Percentiles rank a stretch among this genome's conserved stretches.
Conservation (phyloP, 1,140 invertebrate species). For the Limonius californicus region DNA sequence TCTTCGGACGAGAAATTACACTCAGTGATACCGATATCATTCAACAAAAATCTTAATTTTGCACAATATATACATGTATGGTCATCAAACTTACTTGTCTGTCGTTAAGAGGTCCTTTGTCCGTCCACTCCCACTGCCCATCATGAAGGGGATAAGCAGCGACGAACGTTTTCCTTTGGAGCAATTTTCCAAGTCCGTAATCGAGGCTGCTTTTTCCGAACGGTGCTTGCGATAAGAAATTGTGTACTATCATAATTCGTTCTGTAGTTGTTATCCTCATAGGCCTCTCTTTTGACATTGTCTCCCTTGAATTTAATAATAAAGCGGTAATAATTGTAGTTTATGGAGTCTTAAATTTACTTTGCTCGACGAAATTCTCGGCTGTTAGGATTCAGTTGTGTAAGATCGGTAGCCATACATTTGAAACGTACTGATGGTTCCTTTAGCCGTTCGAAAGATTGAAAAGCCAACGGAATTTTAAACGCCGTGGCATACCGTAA, state of each 20-base stretch:
- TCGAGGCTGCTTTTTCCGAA: slow-evolving; percentile 36
- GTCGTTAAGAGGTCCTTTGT: slow-evolving; percentile 45
- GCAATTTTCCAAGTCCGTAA: slow-evolving; percentile 56
- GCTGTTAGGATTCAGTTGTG: too few relatives aligned
- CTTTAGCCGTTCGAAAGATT: too few relatives aligned
- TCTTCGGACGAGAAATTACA: too few relatives aligned
- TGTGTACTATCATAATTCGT: slow-evolving; percentile 31
- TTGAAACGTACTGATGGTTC: too few relatives aligned
- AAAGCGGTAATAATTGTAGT: too few relatives aligned
- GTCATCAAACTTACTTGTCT: slow-evolving; percentile 43
- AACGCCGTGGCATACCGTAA: not conserved
- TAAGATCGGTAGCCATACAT: too few relatives aligned
- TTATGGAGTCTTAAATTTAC: too few relatives aligned
- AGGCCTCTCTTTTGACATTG: slow-evolving; percentile 23
- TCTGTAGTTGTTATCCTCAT: slow-evolving; percentile 32
- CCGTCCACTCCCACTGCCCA: slow-evolving; percentile 41
- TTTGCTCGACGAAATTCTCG: too few relatives aligned
- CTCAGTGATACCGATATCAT: too few relatives aligned
- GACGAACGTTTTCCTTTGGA: slow-evolving; percentile 52
- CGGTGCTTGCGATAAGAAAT: slow-evolving; percentile 29
- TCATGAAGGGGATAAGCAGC: slow-evolving; percentile 65
- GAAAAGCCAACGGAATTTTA: not conserved
- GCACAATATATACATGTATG: not conserved
- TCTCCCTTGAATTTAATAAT: too few relatives aligned
- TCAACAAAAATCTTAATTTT: not conserved